Evolutionary conservation across 1,140 invertebrate species (phyloP), one percentile per base, ranked within the genome.

Genomic region (Hypsibius dujardini): DNA sequence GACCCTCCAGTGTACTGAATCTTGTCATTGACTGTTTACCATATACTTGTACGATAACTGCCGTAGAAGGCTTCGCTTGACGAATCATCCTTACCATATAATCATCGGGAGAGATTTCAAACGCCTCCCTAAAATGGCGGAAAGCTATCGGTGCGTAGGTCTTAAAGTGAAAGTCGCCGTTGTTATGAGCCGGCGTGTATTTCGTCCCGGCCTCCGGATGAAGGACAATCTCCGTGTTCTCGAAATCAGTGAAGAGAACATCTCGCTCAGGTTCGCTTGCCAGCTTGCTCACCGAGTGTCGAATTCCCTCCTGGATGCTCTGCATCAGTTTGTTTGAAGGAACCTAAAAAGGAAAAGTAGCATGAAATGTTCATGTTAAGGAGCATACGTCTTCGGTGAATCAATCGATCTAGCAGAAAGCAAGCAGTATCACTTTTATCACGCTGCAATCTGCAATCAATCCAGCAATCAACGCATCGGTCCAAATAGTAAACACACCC

Each of bases 91-190:
- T 85, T 81, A 97, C 93, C 85, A 99, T 85, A 85, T 97, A 99
- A 83, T 99, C 95, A 80, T 95, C 94, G 47, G 95, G 91, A 81
- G 96, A 91, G 79, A 99, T 98, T 72, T 93, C 90, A 83, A 99
- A 99, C 74, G 98, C 84, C 82, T 98, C 93, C 75, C 96, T 85
- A 83, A 99, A 98, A 82, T 98, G 97, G 76, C 95, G 86, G 85
- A 99, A 99, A 79, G 95, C 96, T 78, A 98, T 92, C 14, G 96
- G 95, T 72, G 95, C 95, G 82, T 98, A 98, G 72, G 93, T 95
- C 82, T 95, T 96, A 81, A 98, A 98, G 67, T 81, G 80, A 76
- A 85, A 86, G 74, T 85, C 84, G 76, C 79, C 81, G 73, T 79
- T 84, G 70, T 80, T 79, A 76, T 86, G 85, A 46, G 84, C 83